Percentiles rank a stretch among this genome's conserved stretches.
phyloP scores from a whole-genome alignment of 2,113 vertebrate genomes.

The Serinus canaria region DNA sequence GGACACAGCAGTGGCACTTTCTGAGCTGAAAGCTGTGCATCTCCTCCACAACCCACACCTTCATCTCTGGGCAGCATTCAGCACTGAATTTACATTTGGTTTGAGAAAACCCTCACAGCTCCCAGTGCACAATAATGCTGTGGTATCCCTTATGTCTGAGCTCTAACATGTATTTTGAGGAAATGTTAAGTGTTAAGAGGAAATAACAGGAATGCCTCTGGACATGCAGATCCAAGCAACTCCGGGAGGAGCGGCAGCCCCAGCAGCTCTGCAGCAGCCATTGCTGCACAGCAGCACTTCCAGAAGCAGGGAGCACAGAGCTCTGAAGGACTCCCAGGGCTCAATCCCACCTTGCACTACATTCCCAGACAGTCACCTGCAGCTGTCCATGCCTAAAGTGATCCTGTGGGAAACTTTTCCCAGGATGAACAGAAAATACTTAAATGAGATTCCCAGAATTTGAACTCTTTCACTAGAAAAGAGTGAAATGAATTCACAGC shows the following conservation, averaged over 20 bases:
- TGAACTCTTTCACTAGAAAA: not conserved
- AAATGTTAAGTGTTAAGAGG: not conserved
- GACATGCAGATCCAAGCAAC: not conserved
- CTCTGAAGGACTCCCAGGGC: not conserved
- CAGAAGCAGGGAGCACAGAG: not conserved
- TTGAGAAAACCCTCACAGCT: not conserved
- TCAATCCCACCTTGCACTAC: not conserved
- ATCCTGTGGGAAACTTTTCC: not conserved
- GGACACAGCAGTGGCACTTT: not conserved
- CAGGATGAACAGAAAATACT: not conserved
- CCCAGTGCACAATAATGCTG: rapidly evolving
- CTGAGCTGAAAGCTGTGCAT: not conserved
- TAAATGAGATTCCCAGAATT: not conserved
- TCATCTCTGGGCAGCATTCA: not conserved
- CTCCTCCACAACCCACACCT: not conserved
- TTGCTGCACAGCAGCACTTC: not conserved
- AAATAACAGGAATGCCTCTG: not conserved
- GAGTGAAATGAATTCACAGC: not conserved
- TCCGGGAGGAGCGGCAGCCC: rapidly evolving
- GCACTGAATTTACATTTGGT: not conserved
- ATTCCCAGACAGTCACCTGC: not conserved
- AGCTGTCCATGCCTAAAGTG: not conserved
- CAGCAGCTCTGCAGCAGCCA: not conserved
- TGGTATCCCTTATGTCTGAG: rapidly evolving
- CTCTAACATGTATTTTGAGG: rapidly evolving